A percentile compares a stretch with the other conserved stretches of the same genome.
Conservation (phyloP, 2,113 vertebrate genomes). For the Arothron firmamentum region DNA sequence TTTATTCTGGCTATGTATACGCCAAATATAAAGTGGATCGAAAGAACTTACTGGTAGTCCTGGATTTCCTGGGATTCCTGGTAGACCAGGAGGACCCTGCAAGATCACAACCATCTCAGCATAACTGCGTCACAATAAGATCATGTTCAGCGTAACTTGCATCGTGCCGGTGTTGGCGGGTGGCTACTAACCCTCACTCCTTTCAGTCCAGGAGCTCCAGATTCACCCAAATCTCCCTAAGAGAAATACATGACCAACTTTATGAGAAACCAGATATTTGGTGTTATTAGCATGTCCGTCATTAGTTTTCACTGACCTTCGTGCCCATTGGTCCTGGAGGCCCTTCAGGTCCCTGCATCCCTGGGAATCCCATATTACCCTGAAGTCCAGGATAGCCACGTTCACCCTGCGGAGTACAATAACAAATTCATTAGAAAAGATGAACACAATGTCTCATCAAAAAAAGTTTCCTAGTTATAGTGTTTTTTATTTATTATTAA, state of each 20-base stretch:
- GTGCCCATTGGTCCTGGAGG: slow-evolving; percentile 83
- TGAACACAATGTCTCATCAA: background rate
- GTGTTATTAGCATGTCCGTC: background rate
- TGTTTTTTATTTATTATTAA: background rate
- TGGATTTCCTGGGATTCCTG: slow-evolving; percentile 92
- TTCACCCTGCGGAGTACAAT: slow-evolving; percentile 78
- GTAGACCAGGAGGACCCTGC: slow-evolving; percentile 84
- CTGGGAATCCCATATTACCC: slow-evolving; percentile 94
- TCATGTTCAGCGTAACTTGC: background rate
- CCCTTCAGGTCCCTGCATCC: slow-evolving; percentile 92
- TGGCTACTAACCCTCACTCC: slow-evolving; percentile 86
- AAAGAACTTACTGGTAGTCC: slow-evolving; percentile 87
- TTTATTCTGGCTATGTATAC: background rate
- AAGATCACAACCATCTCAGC: slow-evolving; percentile 36
- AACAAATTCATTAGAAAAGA: background rate
- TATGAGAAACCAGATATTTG: background rate
- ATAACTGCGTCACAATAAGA: slow-evolving; percentile 2
- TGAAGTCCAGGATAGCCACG: slow-evolving; percentile 87
- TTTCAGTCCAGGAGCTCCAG: slow-evolving; percentile 85
- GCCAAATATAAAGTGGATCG: background rate
- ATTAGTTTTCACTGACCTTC: slow-evolving; percentile 75
- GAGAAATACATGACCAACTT: slow-evolving; percentile 14
- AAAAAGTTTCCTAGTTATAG: background rate
- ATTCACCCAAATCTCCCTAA: slow-evolving; percentile 86
- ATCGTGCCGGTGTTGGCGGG: background rate